These are phyloP conservation scores for Calidris pugnax DNA, from an alignment of 2,113 vertebrate species.

Conservation along the genomic window DNA sequence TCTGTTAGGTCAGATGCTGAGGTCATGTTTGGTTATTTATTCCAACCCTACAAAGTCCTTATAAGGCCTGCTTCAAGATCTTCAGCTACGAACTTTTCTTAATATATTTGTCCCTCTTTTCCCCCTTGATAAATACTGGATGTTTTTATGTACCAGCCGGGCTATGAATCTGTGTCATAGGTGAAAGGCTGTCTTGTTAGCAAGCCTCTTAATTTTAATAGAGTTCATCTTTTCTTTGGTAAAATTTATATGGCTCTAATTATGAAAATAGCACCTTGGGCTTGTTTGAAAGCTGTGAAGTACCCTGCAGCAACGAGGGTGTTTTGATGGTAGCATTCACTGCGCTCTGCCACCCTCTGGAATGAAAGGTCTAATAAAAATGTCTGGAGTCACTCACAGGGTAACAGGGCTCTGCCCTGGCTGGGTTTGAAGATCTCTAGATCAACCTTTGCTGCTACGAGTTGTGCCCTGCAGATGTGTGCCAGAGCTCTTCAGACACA, in stretches of 20 bases:
- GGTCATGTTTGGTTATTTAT: slow-evolving; percentile 33
- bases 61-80: not conserved
- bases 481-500: not conserved
- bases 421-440: not conserved
- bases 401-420: not conserved
- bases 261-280: not conserved
- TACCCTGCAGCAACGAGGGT: not conserved
- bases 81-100: not conserved
- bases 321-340: not conserved
- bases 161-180: not conserved
- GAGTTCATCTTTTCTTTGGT: not conserved
- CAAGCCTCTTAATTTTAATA: not conserved
- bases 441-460: not conserved
- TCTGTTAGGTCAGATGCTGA: slow-evolving; percentile 22
- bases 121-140: not conserved
- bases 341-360: not conserved
- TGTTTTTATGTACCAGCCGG: not conserved
- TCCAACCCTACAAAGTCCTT: not conserved
- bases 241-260: not conserved
- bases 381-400: not conserved
- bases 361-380: not conserved
- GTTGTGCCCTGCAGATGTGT: not conserved
- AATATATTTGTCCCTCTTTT: not conserved
- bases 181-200: not conserved
- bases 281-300: not conserved